phyloP scores from a whole-genome alignment of 1,140 invertebrate species.

The Drosophila pruinosa region DNA sequence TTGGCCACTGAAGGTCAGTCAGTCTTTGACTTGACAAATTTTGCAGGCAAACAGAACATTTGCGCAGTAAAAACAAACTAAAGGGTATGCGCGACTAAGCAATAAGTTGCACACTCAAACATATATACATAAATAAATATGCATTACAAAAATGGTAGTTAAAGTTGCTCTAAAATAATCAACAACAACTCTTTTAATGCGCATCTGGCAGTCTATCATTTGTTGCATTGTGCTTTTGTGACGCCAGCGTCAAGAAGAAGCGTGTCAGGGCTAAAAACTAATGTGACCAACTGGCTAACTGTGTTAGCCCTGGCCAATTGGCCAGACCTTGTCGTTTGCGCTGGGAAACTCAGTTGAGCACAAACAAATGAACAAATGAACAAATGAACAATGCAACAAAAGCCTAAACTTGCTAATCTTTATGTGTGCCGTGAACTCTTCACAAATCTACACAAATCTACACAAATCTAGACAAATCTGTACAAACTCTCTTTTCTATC shows the following conservation, averaged over 20 bases:
- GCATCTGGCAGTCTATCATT: neutral
- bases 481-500: neutral
- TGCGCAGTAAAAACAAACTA: neutral
- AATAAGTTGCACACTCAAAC: too few relatives aligned
- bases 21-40: slow-evolving; percentile 34
- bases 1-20: slow-evolving; percentile 26
- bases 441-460: neutral
- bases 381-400: slow-evolving; percentile 33
- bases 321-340: slow-evolving; percentile 33
- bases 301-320: slow-evolving; percentile 42
- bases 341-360: too few relatives aligned
- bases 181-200: neutral
- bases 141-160: too few relatives aligned
- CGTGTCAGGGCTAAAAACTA: slow-evolving; percentile 46
- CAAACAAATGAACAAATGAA: neutral
- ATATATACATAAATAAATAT: neutral
- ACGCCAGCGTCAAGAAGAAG: slow-evolving; percentile 12
- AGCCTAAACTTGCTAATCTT: too few relatives aligned
- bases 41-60: slow-evolving; percentile 13
- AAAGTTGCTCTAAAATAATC: too few relatives aligned
- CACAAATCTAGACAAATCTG: slow-evolving; percentile 5
- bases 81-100: neutral
- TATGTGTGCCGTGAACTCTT: neutral
- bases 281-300: neutral
- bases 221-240: slow-evolving; percentile 1